A percentile compares a stretch with the other conserved stretches of the same genome.
Conservation (phyloP, 2,888 invertebrate species). For the Brenthis daphne region DNA sequence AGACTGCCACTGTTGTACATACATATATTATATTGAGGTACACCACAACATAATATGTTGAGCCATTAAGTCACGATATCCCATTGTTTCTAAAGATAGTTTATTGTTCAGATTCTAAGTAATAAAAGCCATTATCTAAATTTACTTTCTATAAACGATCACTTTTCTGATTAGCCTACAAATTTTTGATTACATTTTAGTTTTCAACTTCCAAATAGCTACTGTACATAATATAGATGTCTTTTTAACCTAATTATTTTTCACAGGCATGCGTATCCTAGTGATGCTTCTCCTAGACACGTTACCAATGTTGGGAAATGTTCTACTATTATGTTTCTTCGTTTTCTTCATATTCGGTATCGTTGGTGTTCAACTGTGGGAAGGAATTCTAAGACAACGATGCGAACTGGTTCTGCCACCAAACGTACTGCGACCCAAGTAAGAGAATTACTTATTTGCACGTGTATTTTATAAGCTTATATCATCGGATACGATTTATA, state of each 20-base stretch:
- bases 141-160: no score
- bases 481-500: not conserved
- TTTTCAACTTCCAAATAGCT: not conserved
- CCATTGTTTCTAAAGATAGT: not conserved
- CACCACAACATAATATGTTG: no score
- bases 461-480: constrained; percentile 27
- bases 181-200: no score
- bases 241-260: constrained; percentile 20
- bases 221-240: not conserved
- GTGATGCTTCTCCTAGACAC: constrained; percentile 99
- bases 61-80: not conserved
- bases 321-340: constrained; percentile 98
- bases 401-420: constrained; percentile 91
- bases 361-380: constrained; percentile 99
- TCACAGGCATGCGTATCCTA: constrained; percentile 97
- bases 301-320: constrained; percentile 99
- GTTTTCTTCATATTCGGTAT: constrained; percentile 99
- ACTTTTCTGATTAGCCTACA: no score
- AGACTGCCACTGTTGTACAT: no score
- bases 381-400: constrained; percentile 96
- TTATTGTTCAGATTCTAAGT: no score
- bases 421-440: constrained; percentile 88
- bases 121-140: no score
- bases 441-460: constrained; percentile 69
- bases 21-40: no score